Conservation (phyloP, 1,140 invertebrate genomes). For the Brachionus paranguensis region DNA sequence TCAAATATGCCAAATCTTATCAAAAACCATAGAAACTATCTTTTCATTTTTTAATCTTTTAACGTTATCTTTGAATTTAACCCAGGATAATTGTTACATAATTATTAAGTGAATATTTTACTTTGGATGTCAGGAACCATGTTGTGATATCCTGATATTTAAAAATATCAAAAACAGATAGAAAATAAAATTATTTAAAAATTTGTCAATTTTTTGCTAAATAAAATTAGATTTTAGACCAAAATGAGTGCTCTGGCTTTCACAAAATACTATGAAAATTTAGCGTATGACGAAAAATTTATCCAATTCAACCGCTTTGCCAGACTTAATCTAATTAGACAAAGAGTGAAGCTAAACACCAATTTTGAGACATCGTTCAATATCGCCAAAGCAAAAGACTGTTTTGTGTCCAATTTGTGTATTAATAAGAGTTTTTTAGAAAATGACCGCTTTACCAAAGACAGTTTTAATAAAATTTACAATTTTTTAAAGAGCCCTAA, state of each 20-base stretch:
- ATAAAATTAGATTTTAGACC: background rate
- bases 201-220: background rate
- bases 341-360: background rate
- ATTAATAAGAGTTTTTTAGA: background rate
- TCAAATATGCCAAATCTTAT: background rate
- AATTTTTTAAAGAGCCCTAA: background rate
- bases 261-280: background rate
- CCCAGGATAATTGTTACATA: background rate
- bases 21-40: background rate
- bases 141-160: background rate
- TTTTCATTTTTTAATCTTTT: background rate
- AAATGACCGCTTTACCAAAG: background rate
- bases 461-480: background rate
- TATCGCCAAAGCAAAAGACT: background rate
- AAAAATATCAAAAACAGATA: background rate
- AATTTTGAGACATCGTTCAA: background rate
- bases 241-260: background rate
- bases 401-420: background rate
- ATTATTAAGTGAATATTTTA: background rate
- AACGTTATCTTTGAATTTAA: background rate
- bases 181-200: background rate
- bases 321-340: background rate
- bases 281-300: constrained; percentile 6
- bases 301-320: background rate
- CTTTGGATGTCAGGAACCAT: background rate